These are phyloP conservation scores for Microctonus aethiopoides DNA, from an alignment of 2,888 invertebrate genomes.

Conservation along the genomic window DNA sequence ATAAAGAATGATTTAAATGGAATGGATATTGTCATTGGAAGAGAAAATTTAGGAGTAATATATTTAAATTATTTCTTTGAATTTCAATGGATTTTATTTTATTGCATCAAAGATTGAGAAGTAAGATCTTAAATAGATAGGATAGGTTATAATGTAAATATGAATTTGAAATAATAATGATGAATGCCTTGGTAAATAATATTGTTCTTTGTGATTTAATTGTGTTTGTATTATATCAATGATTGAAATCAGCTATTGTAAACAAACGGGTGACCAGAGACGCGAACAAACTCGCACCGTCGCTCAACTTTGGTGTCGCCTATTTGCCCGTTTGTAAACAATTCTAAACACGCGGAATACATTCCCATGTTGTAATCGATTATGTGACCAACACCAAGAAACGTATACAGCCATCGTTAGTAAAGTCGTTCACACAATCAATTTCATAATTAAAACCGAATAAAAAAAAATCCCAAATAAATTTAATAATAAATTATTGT, in stretches of 20 bases:
- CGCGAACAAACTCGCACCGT: slow-evolving; percentile 4
- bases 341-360: not conserved
- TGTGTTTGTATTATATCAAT: not conserved
- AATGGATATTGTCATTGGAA: slow-evolving; percentile 1
- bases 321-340: not conserved
- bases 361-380: not conserved
- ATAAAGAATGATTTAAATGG: not conserved
- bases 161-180: too few relatives aligned
- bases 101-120: too few relatives aligned
- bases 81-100: too few relatives aligned
- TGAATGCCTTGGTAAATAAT: too few relatives aligned
- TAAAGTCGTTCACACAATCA: not conserved
- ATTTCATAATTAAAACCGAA: not conserved
- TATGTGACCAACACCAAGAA: not conserved
- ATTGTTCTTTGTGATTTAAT: slow-evolving; percentile 11
- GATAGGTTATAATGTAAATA: too few relatives aligned
- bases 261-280: slow-evolving; percentile 30
- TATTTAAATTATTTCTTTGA: too few relatives aligned
- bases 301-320: slow-evolving; percentile 24
- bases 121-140: too few relatives aligned
- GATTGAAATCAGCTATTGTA: slow-evolving; percentile 25
- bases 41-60: too few relatives aligned
- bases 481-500: not conserved
- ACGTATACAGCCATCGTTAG: not conserved
- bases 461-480: not conserved